A percentile compares a stretch with the other conserved stretches of the same genome.
Conservation (phyloP, 1,140 invertebrate genomes). For the Ladona fulva region DNA sequence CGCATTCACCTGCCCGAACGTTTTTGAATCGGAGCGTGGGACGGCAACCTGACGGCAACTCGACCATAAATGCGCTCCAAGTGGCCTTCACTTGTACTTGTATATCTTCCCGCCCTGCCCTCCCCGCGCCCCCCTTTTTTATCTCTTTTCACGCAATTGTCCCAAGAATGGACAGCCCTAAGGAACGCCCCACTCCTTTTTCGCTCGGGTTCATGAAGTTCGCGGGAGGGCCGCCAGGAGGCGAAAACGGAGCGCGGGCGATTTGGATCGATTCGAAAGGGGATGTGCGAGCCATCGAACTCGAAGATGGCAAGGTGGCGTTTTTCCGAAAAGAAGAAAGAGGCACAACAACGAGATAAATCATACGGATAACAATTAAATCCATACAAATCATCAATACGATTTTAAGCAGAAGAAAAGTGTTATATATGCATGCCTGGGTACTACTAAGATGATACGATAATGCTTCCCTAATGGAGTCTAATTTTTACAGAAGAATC, state of each 20-base stretch:
- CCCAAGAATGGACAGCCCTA: neutral
- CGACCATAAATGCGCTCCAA: neutral
- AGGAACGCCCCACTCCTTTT: neutral
- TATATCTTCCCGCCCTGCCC: neutral
- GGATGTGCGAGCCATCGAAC: neutral
- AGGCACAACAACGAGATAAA: too few relatives aligned
- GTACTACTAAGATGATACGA: too few relatives aligned
- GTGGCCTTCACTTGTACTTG: neutral
- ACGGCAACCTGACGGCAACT: neutral
- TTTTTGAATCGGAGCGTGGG: too few relatives aligned
- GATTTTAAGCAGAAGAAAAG: too few relatives aligned
- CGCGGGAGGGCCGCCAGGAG: neutral
- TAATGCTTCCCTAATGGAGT: too few relatives aligned
- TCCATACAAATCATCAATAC: too few relatives aligned
- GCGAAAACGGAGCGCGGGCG: neutral
- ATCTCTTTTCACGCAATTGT: constrained; percentile 9
- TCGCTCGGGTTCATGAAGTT: neutral
- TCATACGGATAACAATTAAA: too few relatives aligned
- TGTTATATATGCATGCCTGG: too few relatives aligned
- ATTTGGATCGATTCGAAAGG: neutral
- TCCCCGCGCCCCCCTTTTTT: neutral
- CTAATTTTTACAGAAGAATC: too few relatives aligned
- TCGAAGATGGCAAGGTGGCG: too few relatives aligned
- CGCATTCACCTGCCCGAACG: too few relatives aligned
- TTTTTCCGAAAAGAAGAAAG: too few relatives aligned